Evolutionary conservation across 2,797 vertebrate species (phyloP).

Genomic region (Oreortyx pictus): DNA sequence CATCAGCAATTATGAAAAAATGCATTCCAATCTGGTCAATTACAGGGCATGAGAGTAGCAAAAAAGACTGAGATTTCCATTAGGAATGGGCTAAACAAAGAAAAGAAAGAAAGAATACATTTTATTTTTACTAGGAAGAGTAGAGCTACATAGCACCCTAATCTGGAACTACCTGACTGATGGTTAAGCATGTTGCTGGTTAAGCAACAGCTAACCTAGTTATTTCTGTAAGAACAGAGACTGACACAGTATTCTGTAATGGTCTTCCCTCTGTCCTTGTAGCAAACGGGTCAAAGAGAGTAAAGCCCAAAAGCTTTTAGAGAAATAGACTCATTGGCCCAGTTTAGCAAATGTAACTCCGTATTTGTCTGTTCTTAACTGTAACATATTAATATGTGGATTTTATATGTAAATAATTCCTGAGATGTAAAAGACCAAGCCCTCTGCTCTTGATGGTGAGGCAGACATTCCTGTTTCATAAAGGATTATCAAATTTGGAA

Average conservation of each 20-base stretch:
- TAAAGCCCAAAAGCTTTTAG: background rate
- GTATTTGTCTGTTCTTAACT: background rate
- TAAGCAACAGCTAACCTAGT: constrained; percentile 32
- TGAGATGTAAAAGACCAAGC: background rate
- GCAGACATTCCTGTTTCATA: background rate
- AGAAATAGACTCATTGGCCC: background rate
- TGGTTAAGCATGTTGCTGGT: background rate
- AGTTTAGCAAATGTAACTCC: background rate
- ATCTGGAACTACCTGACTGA: background rate
- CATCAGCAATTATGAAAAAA: background rate
- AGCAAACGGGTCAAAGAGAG: background rate
- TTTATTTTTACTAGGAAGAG: background rate
- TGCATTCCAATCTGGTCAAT: background rate
- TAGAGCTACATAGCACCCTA: background rate
- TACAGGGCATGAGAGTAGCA: background rate
- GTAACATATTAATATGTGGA: background rate
- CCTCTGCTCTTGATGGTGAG: background rate
- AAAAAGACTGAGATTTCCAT: background rate
- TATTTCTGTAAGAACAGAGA: constrained; percentile 9
- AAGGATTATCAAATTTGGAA: background rate
- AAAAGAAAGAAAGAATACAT: background rate
- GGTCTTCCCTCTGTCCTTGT: background rate
- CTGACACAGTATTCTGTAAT: background rate
- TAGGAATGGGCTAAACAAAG: background rate
- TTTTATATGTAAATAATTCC: background rate